Conservation (phyloP, 2,797 vertebrate genomes). For the Sorex maritimensis region DNA sequence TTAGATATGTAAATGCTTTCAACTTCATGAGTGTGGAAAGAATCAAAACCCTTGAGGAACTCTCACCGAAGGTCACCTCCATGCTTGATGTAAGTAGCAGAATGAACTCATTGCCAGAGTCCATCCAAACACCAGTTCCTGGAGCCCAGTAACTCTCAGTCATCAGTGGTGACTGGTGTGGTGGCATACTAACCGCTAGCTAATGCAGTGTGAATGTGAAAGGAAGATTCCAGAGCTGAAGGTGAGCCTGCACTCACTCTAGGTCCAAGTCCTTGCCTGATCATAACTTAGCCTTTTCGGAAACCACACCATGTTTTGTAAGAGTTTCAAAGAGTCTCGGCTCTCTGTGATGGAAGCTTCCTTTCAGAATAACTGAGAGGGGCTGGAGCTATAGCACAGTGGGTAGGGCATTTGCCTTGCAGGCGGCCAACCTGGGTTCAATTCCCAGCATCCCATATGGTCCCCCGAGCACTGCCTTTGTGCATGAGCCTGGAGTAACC, state of each 20-base stretch:
- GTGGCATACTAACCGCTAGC: neutral
- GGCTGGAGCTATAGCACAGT: too few species aligned
- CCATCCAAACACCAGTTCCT: neutral
- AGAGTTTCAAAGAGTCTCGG: neutral
- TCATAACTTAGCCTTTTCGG: neutral
- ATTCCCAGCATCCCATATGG: too few species aligned
- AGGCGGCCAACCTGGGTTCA: too few species aligned
- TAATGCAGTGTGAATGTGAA: neutral
- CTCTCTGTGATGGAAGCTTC: neutral
- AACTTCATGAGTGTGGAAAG: slow-evolving; percentile 89
- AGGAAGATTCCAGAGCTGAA: slow-evolving; percentile 8
- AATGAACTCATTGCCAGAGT: neutral
- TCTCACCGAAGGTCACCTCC: slow-evolving; percentile 88
- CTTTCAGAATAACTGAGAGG: neutral
- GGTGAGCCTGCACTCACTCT: neutral
- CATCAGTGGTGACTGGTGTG: neutral
- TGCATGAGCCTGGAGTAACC: too few species aligned
- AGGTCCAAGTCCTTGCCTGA: neutral
- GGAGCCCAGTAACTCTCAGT: neutral
- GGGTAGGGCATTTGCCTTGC: too few species aligned
- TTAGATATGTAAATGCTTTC: slow-evolving; percentile 93
- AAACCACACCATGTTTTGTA: neutral
- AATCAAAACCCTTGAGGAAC: slow-evolving; percentile 95
- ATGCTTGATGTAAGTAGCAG: slow-evolving; percentile 91
- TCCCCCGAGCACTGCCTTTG: too few species aligned